Base-by-base conservation (phyloP, 2,797 vertebrate genomes). In the Cynodonichthys magdalenae region DNA sequence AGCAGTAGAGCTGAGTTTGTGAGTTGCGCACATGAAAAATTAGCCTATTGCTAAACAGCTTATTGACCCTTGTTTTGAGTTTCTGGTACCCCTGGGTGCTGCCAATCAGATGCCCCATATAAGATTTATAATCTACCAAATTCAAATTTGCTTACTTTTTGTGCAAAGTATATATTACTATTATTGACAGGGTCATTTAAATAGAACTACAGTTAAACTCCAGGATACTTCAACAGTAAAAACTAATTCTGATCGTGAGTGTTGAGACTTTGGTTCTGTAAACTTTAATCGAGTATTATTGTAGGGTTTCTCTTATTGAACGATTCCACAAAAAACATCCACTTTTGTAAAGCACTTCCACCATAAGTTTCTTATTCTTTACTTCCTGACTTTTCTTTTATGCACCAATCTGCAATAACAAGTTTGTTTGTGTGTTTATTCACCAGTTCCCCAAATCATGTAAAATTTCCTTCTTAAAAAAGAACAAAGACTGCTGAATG, bases 131-230 rank as follows among this genome's bases (percentile, higher is more conserved):
- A 24, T 24, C 24, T 2, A 24, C 24, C 24, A 24, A 24, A 24
- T 24, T 2, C 24, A 24, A 24, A 24, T 24, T 24, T 2, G n/a
- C 24, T 24, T 24, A 24, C 24, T 24, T 24, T 24, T 24, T 24
- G 24, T 24, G 24, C 24, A n/a, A n/a, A n/a, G n/a, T n/a, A n/a
- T 24, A 3, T 3, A 50, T 50, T 60, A 63, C 18, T 11, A 12
- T 29, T 58, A 54, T 15, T 71, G 62, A 53, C 31, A 12, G 58
- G 24, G 20, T 59, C 15, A 27, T 15, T 61, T 17, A 54, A 51
- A 59, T 69, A 42, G 54, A 77, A 69, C 45, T 58, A 51, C 36
- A 72, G 18, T 53, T 59, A 68, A 27, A 34, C n/a, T 47, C 46
- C n/a, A 24, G 28, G 19, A 14, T 44, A 9, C 9, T 6, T 14